Conservation (phyloP, 2,113 vertebrate genomes). For the Peromyscus maniculatus region DNA sequence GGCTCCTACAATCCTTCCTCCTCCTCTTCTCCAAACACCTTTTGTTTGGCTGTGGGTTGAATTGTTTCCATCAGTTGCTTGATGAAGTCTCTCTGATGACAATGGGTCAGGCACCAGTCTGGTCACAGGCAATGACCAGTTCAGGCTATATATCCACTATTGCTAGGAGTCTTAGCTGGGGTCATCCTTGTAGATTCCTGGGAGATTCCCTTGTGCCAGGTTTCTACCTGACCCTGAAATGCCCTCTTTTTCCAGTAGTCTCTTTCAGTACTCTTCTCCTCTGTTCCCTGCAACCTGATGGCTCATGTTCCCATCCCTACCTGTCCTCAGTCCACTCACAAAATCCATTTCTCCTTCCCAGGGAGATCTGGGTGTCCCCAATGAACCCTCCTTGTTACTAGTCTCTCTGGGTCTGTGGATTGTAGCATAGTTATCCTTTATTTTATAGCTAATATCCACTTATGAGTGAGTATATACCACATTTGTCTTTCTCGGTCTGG, state of each 20-base stretch:
- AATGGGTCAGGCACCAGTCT: not conserved
- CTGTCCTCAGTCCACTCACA: not conserved
- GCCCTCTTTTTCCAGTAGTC: not conserved
- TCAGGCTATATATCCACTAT: not conserved
- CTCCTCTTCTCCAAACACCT: not conserved
- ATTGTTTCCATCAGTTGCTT: not conserved
- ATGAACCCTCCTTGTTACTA: not conserved
- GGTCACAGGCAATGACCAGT: not conserved
- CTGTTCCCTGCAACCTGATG: not conserved
- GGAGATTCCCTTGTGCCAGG: not conserved
- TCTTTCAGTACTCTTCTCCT: not conserved
- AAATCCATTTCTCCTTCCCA: not conserved
- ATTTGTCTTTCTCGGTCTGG: no score
- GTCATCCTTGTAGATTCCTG: not conserved
- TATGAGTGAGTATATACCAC: not conserved
- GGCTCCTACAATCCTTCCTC: not conserved
- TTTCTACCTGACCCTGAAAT: not conserved
- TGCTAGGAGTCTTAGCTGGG: not conserved
- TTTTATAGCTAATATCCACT: not conserved
- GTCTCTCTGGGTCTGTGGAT: no score
- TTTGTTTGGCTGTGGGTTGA: not conserved
- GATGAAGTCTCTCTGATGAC: not conserved
- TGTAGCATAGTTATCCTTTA: not conserved
- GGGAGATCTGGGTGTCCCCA: not conserved
- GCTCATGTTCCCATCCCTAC: not conserved